Evolutionary conservation across 1,140 invertebrate genomes (phyloP).

Genomic region (Trichogramma pretiosum): DNA sequence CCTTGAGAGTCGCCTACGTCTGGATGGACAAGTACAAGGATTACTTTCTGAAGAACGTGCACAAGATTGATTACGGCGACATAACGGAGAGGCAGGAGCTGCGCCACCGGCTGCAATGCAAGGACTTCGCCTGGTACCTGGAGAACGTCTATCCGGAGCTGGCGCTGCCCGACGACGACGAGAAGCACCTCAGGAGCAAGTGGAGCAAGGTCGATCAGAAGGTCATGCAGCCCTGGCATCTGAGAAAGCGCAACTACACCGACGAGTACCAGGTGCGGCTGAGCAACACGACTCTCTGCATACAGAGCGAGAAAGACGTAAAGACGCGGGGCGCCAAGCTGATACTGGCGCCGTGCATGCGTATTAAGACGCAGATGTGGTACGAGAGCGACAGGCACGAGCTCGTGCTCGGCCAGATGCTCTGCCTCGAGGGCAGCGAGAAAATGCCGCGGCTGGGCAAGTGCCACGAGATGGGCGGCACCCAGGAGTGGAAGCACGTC

Average conservation of each 20-base stretch:
- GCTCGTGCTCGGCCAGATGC: constrained; percentile 70
- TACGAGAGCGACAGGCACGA: constrained; percentile 78
- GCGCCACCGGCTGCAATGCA: constrained; percentile 66
- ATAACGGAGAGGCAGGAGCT: constrained; percentile 64
- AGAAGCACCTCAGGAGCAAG: constrained; percentile 51
- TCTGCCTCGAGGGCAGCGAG: constrained; percentile 73
- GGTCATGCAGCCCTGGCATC: constrained; percentile 71
- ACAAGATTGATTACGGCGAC: constrained; percentile 66
- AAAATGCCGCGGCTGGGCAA: constrained; percentile 66
- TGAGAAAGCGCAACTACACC: constrained; percentile 65
- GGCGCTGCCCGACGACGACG: constrained; percentile 53
- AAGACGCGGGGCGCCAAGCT: constrained; percentile 68
- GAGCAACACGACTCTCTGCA: constrained; percentile 60
- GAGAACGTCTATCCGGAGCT: constrained; percentile 85
- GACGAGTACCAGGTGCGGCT: constrained; percentile 67
- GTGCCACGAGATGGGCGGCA: constrained; percentile 83
- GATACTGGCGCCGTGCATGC: constrained; percentile 59
- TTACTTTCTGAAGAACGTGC: constrained; percentile 65
- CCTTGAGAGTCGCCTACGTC: constrained; percentile 77
- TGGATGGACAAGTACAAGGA: constrained; percentile 93
- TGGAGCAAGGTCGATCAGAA: constrained; percentile 53
- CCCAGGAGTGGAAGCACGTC: constrained; percentile 81
- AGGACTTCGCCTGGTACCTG: constrained; percentile 89
- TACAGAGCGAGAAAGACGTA: constrained; percentile 70
- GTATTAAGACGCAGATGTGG: constrained; percentile 67